phyloP scores from a whole-genome alignment of 2,113 vertebrate species.

The Bubalus kerabau region DNA sequence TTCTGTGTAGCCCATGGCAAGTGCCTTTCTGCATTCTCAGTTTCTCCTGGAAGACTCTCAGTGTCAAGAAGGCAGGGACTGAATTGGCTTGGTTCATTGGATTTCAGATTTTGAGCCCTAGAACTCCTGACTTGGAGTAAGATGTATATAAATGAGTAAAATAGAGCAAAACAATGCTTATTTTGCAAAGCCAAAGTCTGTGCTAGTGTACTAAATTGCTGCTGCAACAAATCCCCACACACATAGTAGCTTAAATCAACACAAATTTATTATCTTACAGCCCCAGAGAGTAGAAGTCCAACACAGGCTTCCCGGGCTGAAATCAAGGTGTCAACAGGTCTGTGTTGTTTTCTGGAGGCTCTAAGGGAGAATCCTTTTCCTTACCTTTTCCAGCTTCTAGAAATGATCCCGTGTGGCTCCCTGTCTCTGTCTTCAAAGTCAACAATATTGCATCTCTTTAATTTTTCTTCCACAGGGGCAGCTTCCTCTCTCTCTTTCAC shows the following conservation, averaged over 20 bases:
- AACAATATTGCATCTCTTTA: background rate
- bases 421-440: background rate
- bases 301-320: background rate
- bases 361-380: background rate
- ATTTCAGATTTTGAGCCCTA: background rate
- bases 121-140: background rate
- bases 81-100: background rate
- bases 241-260: background rate
- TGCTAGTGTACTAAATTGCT: background rate
- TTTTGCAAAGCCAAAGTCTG: background rate
- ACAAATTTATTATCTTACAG: background rate
- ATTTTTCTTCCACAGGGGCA: background rate
- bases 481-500: background rate
- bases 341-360: background rate
- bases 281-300: background rate
- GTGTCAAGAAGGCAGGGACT: background rate
- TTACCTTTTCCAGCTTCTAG: background rate
- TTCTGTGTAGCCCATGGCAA: background rate
- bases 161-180: background rate
- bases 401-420: background rate
- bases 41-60: background rate
- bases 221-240: background rate
- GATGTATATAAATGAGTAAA: background rate
- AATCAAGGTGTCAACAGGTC: background rate
- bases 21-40: background rate